Evolutionary conservation across 2,113 vertebrate species (phyloP).

Genomic region (Mionectes macconnelli): DNA sequence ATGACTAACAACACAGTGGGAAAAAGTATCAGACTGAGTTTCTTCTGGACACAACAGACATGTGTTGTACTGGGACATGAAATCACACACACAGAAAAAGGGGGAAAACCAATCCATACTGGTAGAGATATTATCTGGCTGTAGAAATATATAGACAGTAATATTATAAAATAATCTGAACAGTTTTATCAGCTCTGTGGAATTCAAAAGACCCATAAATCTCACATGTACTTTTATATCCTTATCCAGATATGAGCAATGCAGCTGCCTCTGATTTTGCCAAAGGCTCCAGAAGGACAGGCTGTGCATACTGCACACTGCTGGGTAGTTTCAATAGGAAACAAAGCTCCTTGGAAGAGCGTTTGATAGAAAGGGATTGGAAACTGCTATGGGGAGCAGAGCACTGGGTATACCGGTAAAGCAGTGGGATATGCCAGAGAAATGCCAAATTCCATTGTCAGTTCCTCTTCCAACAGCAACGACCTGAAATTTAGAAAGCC

Average conservation of each 20-base stretch:
- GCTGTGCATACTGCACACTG: background rate
- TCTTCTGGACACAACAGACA: background rate
- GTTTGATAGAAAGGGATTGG: background rate
- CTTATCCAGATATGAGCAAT: background rate
- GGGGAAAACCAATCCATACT: background rate
- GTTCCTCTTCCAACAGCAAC: background rate
- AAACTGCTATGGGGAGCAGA: background rate
- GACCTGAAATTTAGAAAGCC: background rate
- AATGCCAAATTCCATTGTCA: background rate
- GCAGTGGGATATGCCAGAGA: background rate
- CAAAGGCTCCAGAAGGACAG: background rate
- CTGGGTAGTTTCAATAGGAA: background rate
- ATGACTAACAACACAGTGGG: accelerated
- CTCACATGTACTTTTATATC: background rate
- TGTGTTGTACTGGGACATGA: background rate
- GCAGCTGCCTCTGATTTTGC: background rate
- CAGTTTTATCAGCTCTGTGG: background rate
- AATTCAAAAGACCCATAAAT: background rate
- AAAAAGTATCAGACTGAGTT: background rate
- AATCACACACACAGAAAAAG: background rate
- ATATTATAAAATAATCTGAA: background rate
- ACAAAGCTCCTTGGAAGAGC: background rate
- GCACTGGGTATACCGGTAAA: background rate
- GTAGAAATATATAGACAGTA: background rate
- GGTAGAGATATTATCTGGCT: background rate